Evolutionary conservation across 2,797 vertebrate species (phyloP), one percentile per base, ranked within the genome.

Genomic region (Acanthopagrus latus): DNA sequence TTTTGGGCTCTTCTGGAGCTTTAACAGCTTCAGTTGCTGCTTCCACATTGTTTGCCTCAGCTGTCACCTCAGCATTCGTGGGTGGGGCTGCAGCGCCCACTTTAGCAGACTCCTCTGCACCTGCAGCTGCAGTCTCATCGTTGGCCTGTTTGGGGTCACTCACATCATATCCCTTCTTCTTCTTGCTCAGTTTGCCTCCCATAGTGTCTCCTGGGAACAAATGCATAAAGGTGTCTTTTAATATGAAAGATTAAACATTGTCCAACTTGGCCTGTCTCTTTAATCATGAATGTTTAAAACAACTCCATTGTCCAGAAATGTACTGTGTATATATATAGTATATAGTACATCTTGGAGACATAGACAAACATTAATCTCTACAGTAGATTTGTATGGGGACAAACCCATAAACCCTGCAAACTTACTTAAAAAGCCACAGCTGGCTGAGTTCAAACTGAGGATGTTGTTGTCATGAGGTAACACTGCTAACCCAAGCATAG

Each of bases 121-220:
- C 71, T 43, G 77, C 72, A 25, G 76, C 81, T 71, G 87, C 29
- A 12, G 78, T 63, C 52, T 94, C 97, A 90, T 97, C 97, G 80
- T 96, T 97, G 76, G 96, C 95, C 81, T 97, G 96, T 80, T 95
- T 95, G 51, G 95, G 94, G 80, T 98, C 97, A 1, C 96, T 98
- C 86, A 99, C 97, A 76, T 97, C 98, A 90, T 98, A 99, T 62
- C 96, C 97, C 97, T 99, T 99, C 96, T 96, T 99, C 95, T 96
- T 98, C 95, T 96, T 99, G 95, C 97, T 98, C 86, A 99, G 92
- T 92, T 97, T 99, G 84, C 96, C 97, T 96, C 98, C 98, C 98
- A 99, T 99, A 84, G 68, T 93, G 88, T 77, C 52, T 86, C 92
- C 95, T 96, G 73, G 54, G 38, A 84, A 85, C 47, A 85, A 81